A percentile compares a stretch with the other conserved stretches of the same genome.
Evolutionary conservation across 64 coral and sea anemone genomes (phyloP).

Genomic region (Montipora foliosa): DNA sequence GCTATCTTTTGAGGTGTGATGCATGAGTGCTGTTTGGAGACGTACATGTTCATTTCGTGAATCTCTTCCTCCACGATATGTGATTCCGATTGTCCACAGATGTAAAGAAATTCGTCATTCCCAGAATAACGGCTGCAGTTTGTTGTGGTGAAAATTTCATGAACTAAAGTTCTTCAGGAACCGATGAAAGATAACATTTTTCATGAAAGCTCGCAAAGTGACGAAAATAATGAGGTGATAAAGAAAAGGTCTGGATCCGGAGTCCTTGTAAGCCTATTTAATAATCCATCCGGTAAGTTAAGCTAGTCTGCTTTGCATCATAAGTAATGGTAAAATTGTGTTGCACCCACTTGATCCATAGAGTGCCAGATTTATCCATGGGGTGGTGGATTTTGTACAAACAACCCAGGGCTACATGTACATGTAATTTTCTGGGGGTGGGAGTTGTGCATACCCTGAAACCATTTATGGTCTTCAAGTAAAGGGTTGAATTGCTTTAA

Average conservation of each 20-base stretch:
- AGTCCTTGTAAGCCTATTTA: neutral
- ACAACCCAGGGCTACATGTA: too few relatives aligned
- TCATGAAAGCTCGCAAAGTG: constrained; percentile 51
- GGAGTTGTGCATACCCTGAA: too few relatives aligned
- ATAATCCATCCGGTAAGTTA: constrained; percentile 1
- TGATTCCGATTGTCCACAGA: neutral
- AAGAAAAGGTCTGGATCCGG: neutral
- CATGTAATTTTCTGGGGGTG: too few relatives aligned
- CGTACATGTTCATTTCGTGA: neutral
- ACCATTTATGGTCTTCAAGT: too few relatives aligned
- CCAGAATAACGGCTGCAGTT: neutral
- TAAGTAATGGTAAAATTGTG: too few relatives aligned
- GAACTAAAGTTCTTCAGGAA: neutral
- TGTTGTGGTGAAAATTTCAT: neutral
- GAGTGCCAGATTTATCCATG: too few relatives aligned
- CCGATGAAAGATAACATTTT: constrained; percentile 48
- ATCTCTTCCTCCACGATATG: neutral
- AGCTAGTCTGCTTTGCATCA: too few relatives aligned
- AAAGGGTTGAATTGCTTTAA: too few relatives aligned
- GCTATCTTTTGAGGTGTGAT: too few relatives aligned
- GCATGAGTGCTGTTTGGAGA: neutral
- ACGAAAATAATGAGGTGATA: constrained; percentile 16
- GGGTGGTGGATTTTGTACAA: too few relatives aligned
- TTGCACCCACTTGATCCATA: too few relatives aligned
- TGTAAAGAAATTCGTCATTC: neutral